Conservation (phyloP, 2,113 vertebrate genomes). For the Calyptomena viridis region DNA sequence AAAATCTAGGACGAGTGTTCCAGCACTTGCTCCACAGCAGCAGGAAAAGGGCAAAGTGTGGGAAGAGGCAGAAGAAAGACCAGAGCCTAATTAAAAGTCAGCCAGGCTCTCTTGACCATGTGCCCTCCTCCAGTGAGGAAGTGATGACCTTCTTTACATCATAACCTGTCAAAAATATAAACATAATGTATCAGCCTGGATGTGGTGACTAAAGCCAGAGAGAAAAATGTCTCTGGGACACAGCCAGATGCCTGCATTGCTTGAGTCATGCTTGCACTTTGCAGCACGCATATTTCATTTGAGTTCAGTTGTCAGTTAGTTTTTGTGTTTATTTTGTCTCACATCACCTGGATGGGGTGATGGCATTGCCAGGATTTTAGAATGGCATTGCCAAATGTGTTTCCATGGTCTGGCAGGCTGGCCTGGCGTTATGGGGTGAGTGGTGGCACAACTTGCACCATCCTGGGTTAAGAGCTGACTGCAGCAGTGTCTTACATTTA, state of each 20-base stretch:
- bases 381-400: neutral
- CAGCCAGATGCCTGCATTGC: neutral
- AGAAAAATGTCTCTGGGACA: neutral
- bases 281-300: neutral
- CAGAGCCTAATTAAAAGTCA: conserved; percentile 31
- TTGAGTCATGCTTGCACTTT: neutral
- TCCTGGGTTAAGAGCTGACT: neutral
- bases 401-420: neutral
- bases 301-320: neutral
- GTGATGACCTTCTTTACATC: neutral
- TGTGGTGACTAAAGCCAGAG: neutral
- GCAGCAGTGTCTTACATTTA: neutral
- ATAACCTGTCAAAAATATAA: conserved; percentile 8
- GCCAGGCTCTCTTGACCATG: neutral
- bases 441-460: neutral
- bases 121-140: neutral
- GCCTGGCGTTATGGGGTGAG: neutral
- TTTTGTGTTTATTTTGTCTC: neutral
- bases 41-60: neutral
- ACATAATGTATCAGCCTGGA: neutral
- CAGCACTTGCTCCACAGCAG: neutral
- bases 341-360: neutral
- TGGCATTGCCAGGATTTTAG: neutral
- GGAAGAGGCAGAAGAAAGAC: neutral
- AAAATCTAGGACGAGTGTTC: neutral